Conservation (phyloP, 2,888 invertebrate genomes). For the Epicampocera succincta region DNA sequence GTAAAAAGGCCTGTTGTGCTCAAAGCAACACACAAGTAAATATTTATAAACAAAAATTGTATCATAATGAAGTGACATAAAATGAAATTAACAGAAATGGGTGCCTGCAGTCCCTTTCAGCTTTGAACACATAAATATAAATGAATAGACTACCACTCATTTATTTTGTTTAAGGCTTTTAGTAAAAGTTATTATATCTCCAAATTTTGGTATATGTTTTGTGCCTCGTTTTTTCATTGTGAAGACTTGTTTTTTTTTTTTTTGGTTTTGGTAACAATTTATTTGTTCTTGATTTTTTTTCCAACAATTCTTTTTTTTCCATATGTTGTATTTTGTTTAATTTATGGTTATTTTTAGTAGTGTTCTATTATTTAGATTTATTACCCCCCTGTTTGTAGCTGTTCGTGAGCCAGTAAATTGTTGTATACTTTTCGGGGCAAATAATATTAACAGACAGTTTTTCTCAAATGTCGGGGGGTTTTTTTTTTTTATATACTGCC, state of each 20-base stretch:
- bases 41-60: neutral
- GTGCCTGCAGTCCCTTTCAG: constrained; percentile 44
- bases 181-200: neutral
- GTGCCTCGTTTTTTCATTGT: neutral
- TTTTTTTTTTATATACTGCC: too few species aligned
- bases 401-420: constrained; percentile 16
- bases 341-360: constrained; percentile 65
- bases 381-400: constrained; percentile 52
- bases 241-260: too few species aligned
- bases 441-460: constrained; percentile 42
- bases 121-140: neutral
- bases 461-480: constrained; percentile 26
- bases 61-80: constrained; percentile 62
- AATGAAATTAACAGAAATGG: constrained; percentile 65
- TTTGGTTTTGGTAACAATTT: constrained; percentile 6
- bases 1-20: too few species aligned
- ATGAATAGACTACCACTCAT: neutral
- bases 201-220: neutral
- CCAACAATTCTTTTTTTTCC: neutral
- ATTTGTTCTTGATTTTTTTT: constrained; percentile 19
- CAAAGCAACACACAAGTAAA: neutral
- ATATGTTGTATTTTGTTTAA: constrained; percentile 51
- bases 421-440: constrained; percentile 34
- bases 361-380: constrained; percentile 69
- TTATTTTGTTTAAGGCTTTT: constrained; percentile 16